Base-by-base conservation (phyloP, 2,797 vertebrate species). In the Rhyacichthys aspro region DNA sequence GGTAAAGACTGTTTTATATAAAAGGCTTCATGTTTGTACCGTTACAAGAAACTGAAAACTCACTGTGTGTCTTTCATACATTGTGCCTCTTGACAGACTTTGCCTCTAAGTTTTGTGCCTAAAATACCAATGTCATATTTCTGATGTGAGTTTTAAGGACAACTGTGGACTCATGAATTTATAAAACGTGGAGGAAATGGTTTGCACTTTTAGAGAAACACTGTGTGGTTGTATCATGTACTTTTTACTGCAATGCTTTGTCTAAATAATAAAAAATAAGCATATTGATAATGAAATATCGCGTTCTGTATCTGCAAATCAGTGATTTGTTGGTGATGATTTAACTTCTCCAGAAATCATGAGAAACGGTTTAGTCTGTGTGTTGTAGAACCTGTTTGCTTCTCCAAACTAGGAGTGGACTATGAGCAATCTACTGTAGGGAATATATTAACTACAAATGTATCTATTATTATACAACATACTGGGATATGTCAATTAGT, bases 211-310 rank as follows among this genome's bases (percentile, higher is more conserved):
- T 11, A 17, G 38, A 45, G 0, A 11, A 38, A 56, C 15, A 1
- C 42, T 32, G 38, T 46, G 11, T 50, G 9, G 43, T 5, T 2
- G 5, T 1, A 45, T 64, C 53, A 50, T 63, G 56, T 59, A 65
- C 61, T 54, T 54, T 55, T 43, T 36, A 3, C n/a, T 15, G 3
- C 34, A 18, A 57, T 49, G 38, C 7, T 16, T 49, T 55, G 56
- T 72, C 59, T 62, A 10, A 69, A 66, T 48, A 74, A 66, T 70
- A 57, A 63, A 55, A 53, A 48, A 63, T 3, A 43, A 47, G 39
- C 9, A 42, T 33, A 43, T 23, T 34, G 11, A 53, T 46, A 70
- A n/a, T 52, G 16, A 57, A 28, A 28, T 28, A 28, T 28, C n/a
- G n/a, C n/a, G n/a, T n/a, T n/a, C n/a, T n/a, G n/a, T n/a, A n/a